phyloP scores from a whole-genome alignment of 2,113 vertebrate species.

The Nothocercus nigrocapillus region DNA sequence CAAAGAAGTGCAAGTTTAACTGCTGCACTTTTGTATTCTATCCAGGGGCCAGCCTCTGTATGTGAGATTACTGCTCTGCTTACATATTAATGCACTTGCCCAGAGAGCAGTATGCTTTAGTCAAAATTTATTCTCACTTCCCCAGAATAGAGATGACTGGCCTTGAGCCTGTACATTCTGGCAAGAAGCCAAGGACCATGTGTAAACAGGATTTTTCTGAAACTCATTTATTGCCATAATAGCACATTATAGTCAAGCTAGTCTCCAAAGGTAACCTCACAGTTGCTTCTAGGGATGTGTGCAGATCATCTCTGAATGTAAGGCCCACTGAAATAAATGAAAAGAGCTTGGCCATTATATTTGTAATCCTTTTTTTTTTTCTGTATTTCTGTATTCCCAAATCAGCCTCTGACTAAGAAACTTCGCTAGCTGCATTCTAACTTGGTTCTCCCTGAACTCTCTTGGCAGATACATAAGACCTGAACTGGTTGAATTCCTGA shows the following conservation, averaged over 20 bases:
- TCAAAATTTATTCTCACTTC: background rate
- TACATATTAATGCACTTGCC: background rate
- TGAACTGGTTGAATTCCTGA: background rate
- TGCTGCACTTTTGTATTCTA: background rate
- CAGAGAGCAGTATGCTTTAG: background rate
- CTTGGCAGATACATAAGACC: background rate
- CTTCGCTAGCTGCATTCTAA: background rate
- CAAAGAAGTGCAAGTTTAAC: background rate
- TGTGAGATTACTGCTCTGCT: background rate
- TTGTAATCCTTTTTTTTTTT: conserved; percentile 17
- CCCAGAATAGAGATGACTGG: background rate
- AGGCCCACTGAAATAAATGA: background rate
- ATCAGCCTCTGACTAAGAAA: background rate
- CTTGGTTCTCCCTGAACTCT: background rate
- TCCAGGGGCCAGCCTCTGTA: background rate
- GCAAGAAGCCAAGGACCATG: background rate
- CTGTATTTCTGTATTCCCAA: background rate
- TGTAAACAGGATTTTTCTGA: background rate
- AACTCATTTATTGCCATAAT: background rate
- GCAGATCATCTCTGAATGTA: background rate
- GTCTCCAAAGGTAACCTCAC: background rate
- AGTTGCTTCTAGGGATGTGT: background rate
- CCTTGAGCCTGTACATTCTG: background rate
- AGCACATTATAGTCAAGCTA: background rate
- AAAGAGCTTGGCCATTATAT: background rate